Percentiles rank a stretch among this genome's conserved stretches.
Evolutionary conservation across 23 tunicate genomes (phyloP).

Genomic region (Ascidia mentula): DNA sequence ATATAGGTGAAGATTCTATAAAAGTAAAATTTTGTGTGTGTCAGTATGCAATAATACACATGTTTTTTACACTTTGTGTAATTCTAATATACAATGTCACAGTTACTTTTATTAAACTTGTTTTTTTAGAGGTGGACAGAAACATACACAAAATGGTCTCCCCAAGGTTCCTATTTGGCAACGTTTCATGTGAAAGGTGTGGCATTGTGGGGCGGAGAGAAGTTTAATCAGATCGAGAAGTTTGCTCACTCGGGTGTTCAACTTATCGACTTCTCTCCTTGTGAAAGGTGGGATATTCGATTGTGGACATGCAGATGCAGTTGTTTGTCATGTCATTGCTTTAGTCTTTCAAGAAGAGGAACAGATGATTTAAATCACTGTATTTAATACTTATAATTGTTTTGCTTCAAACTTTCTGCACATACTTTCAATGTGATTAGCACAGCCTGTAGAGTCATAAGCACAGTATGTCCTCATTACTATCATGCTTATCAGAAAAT

Average conservation of each 20-base stretch:
- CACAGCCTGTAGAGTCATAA: too few relatives aligned
- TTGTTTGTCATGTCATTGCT: too few relatives aligned
- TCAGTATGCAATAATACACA: background rate
- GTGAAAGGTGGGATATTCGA: slow-evolving; percentile 65
- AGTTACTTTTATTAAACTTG: background rate
- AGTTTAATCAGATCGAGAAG: slow-evolving; percentile 79
- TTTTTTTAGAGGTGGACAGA: slow-evolving; percentile 89
- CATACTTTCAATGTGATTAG: too few relatives aligned
- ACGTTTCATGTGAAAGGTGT: slow-evolving; percentile 90
- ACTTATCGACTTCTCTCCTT: slow-evolving; percentile 93
- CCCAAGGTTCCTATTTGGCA: slow-evolving; percentile 82
- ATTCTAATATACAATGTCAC: too few relatives aligned
- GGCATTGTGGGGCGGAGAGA: slow-evolving; percentile 89
- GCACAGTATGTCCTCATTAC: too few relatives aligned
- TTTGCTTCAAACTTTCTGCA: too few relatives aligned
- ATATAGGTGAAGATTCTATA: too few relatives aligned
- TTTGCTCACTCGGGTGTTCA: slow-evolving; percentile 86
- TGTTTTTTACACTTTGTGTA: background rate
- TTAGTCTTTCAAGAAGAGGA: too few relatives aligned
- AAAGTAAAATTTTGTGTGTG: background rate
- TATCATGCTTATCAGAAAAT: too few relatives aligned
- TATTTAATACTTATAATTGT: too few relatives aligned
- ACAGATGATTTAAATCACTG: too few relatives aligned
- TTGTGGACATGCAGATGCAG: too few relatives aligned
- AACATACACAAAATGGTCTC: slow-evolving; percentile 91